These are phyloP conservation scores for Stylophora pistillata DNA, from an alignment of 64 coral and sea anemone genomes.

Conservation along the genomic window DNA sequence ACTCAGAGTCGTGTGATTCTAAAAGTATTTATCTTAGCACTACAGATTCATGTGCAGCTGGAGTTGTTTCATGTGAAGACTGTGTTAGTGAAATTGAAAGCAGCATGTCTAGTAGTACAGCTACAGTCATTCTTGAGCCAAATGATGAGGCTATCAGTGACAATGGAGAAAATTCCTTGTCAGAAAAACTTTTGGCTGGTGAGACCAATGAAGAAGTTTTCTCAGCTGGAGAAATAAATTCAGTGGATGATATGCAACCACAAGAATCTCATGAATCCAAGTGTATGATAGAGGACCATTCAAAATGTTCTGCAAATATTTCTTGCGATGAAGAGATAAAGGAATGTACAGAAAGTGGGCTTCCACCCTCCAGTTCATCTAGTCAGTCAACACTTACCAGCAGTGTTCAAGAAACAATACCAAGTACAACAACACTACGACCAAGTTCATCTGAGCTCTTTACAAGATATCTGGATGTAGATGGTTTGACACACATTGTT, in stretches of 20 bases:
- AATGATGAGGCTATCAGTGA: conserved; percentile 26
- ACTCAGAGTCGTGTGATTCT: not conserved
- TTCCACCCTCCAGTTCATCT: not conserved
- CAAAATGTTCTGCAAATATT: not conserved
- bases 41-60: conserved; percentile 12
- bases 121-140: conserved; percentile 74
- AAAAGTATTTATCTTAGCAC: conserved; percentile 58
- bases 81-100: conserved; percentile 42
- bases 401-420: not conserved
- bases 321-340: conserved; percentile 10
- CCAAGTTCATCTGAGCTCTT: conserved; percentile 26
- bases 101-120: conserved; percentile 82
- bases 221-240: not conserved
- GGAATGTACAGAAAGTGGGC: not conserved
- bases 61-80: conserved; percentile 44
- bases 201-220: not conserved
- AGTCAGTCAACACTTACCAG: conserved; percentile 19
- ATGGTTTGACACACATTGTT: conserved; percentile 73
- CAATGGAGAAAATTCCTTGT: not conserved
- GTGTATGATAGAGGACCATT: not conserved
- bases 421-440: conserved; percentile 8
- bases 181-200: not conserved
- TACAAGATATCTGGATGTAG: conserved; percentile 76
- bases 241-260: not conserved
- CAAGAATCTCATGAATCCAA: not conserved